phyloP scores from a whole-genome alignment of 2,113 vertebrate species.

The Silurus glanis region DNA sequence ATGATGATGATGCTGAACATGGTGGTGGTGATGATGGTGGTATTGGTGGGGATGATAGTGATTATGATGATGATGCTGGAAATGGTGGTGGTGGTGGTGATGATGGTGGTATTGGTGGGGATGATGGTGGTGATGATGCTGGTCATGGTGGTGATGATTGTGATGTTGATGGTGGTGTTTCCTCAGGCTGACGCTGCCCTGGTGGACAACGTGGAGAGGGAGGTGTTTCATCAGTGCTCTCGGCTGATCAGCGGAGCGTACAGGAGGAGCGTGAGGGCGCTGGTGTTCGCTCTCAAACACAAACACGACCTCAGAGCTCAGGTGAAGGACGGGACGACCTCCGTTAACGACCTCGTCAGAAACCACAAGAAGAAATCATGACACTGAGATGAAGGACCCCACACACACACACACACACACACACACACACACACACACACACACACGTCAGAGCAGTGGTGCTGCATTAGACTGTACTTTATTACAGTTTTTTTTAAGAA shows the following conservation, averaged over 20 bases:
- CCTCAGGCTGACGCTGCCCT: slow-evolving; percentile 84
- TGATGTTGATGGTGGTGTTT: not conserved
- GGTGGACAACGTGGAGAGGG: slow-evolving; percentile 91
- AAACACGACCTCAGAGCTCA: slow-evolving; percentile 77
- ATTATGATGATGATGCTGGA: not conserved
- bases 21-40: not conserved
- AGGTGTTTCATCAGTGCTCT: slow-evolving; percentile 89
- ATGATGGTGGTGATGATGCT: not conserved
- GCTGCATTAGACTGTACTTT: too few relatives aligned
- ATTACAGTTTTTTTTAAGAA: too few relatives aligned
- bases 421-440: not conserved
- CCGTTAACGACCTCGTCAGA: slow-evolving; percentile 78
- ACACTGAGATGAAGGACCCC: not conserved
- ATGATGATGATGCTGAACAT: not conserved
- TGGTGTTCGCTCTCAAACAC: slow-evolving; percentile 94
- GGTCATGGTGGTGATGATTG: not conserved
- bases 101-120: not conserved
- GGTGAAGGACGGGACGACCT: slow-evolving; percentile 75
- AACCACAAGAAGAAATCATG: slow-evolving; percentile 83
- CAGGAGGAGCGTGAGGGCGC: slow-evolving; percentile 82
- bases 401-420: not conserved
- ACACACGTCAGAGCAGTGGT: not conserved
- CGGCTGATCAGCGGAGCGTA: slow-evolving; percentile 85
- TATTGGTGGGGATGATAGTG: not conserved
- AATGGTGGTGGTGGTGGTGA: not conserved